Conservation (phyloP, 2,888 invertebrate species). For the Smittia sp. region DNA sequence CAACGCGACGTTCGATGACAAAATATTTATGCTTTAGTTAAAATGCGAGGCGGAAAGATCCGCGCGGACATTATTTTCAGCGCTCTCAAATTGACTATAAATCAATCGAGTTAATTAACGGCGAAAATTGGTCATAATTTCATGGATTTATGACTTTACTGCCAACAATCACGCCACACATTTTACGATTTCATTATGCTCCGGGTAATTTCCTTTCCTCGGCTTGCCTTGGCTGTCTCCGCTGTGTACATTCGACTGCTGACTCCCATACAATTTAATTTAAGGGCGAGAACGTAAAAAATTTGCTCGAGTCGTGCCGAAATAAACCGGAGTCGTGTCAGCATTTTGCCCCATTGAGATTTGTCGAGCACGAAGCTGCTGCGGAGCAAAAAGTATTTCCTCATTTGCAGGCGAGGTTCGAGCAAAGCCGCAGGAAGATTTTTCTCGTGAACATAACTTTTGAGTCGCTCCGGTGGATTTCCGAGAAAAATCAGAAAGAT, state of each 20-base stretch:
- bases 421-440: neutral
- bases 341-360: constrained; percentile 1
- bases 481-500: no score
- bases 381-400: neutral
- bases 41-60: neutral
- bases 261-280: constrained; percentile 4
- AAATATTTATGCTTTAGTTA: neutral
- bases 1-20: neutral
- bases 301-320: neutral
- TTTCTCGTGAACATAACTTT: neutral
- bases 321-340: constrained; percentile 9
- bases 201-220: neutral
- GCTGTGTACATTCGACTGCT: neutral
- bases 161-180: constrained; percentile 11
- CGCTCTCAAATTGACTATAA: constrained; percentile 20
- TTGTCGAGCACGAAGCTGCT: neutral
- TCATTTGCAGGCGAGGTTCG: neutral
- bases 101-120: constrained; percentile 34
- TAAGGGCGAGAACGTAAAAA: neutral
- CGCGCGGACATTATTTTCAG: neutral
- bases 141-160: constrained; percentile 21
- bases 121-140: constrained; percentile 27
- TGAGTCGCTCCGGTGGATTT: neutral
- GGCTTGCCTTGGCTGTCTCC: neutral
- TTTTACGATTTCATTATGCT: constrained; percentile 10